Percentiles rank a stretch among this genome's conserved stretches.
Evolutionary conservation across 2,113 vertebrate species (phyloP).

Genomic region (Malurus melanocephalus): DNA sequence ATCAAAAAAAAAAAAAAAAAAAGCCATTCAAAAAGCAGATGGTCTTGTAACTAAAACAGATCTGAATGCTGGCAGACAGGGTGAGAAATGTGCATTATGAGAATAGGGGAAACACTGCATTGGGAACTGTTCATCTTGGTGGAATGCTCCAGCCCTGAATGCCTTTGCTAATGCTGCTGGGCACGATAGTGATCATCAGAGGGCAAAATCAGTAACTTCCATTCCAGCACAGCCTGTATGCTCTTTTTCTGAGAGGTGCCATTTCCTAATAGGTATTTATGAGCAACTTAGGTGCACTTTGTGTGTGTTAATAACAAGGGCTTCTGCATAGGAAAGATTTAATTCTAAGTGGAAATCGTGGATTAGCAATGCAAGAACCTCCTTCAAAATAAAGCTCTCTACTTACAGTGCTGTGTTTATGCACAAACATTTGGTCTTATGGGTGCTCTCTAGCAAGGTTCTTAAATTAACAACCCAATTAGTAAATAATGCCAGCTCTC

Average conservation of each 20-base stretch:
- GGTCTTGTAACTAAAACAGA: slow-evolving; percentile 52
- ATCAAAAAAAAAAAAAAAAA: background rate
- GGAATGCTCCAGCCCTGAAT: background rate
- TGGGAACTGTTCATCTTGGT: background rate
- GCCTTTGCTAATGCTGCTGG: background rate
- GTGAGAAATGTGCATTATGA: slow-evolving; percentile 11
- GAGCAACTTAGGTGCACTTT: background rate
- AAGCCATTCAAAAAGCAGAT: slow-evolving; percentile 40
- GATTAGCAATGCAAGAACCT: background rate
- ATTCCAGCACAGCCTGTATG: background rate
- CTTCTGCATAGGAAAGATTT: background rate
- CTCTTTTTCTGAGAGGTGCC: background rate
- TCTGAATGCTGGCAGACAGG: slow-evolving; percentile 50
- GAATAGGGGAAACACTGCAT: background rate
- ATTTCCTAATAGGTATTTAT: background rate
- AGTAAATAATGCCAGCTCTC: background rate
- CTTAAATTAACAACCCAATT: background rate
- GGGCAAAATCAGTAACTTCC: background rate
- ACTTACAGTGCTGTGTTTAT: background rate
- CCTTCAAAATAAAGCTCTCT: background rate
- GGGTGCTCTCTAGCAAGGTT: background rate
- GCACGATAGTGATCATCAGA: background rate
- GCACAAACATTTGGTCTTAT: background rate
- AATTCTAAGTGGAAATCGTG: background rate
- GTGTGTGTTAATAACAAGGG: background rate